These are phyloP conservation scores for Heliconius ismenius DNA, from an alignment of 2,888 invertebrate species.

Conservation along the genomic window DNA sequence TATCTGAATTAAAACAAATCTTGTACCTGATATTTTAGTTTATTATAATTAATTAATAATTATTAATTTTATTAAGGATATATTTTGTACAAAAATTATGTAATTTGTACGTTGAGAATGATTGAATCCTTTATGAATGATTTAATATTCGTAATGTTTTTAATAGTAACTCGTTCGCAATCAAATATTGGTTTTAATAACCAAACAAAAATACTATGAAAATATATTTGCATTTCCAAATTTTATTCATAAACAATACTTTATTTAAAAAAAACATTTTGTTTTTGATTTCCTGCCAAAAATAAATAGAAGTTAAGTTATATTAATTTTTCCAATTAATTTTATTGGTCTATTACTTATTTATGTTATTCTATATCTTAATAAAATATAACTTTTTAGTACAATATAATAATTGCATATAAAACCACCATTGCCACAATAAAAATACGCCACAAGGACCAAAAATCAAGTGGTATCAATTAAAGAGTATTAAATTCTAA, in stretches of 20 bases:
- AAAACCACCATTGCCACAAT: neutral
- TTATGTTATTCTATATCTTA: neutral
- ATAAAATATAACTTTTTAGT: neutral
- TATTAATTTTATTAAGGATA: neutral
- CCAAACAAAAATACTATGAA: too few relatives aligned
- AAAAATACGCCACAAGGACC: conserved; percentile 23
- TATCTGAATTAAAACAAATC: conserved; percentile 51
- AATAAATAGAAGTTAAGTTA: neutral
- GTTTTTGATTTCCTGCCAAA: neutral
- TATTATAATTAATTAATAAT: neutral
- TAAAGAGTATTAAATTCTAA: neutral
- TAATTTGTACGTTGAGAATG: neutral
- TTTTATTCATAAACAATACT: too few relatives aligned
- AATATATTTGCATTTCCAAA: too few relatives aligned
- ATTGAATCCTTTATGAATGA: neutral
- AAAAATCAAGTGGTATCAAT: conserved; percentile 24
- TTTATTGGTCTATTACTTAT: neutral
- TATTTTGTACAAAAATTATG: neutral
- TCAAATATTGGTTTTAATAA: neutral
- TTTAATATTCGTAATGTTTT: neutral
- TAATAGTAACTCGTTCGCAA: neutral
- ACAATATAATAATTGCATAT: neutral
- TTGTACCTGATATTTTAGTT: conserved; percentile 12
- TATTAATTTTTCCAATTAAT: neutral
- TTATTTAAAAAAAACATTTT: too few relatives aligned